These are phyloP conservation scores for Notiomystis cincta DNA, from an alignment of 2,113 vertebrate genomes.

Conservation along the genomic window DNA sequence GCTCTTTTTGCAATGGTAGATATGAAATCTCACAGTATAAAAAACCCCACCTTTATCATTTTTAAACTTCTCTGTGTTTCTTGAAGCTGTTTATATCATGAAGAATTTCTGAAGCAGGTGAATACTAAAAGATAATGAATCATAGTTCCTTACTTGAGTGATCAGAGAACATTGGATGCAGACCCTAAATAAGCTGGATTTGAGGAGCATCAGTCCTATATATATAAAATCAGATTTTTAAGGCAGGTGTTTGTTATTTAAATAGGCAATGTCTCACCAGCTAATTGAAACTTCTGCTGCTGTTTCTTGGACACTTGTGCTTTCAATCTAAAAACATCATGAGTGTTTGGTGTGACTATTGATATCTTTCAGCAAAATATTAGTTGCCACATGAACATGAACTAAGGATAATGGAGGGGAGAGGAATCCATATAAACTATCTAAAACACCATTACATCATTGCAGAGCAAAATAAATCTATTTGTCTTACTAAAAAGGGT, in stretches of 20 bases:
- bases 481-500: background rate
- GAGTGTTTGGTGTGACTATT: background rate
- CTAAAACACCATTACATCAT: background rate
- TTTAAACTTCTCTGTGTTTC: background rate
- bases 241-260: background rate
- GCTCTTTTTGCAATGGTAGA: background rate
- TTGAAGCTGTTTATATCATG: background rate
- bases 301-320: background rate
- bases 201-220: background rate
- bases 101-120: background rate
- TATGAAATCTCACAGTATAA: background rate
- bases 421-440: background rate
- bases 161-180: background rate
- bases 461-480: background rate
- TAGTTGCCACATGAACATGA: background rate
- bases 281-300: background rate
- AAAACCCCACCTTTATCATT: fast-evolving
- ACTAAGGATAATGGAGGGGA: background rate
- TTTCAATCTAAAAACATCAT: background rate
- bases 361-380: background rate
- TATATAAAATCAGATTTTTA: background rate
- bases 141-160: background rate
- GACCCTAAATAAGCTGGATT: background rate
- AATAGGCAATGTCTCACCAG: background rate
- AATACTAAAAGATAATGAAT: background rate